Conservation (phyloP, 2,797 vertebrate species). For the Coregonus ussuriensis region DNA sequence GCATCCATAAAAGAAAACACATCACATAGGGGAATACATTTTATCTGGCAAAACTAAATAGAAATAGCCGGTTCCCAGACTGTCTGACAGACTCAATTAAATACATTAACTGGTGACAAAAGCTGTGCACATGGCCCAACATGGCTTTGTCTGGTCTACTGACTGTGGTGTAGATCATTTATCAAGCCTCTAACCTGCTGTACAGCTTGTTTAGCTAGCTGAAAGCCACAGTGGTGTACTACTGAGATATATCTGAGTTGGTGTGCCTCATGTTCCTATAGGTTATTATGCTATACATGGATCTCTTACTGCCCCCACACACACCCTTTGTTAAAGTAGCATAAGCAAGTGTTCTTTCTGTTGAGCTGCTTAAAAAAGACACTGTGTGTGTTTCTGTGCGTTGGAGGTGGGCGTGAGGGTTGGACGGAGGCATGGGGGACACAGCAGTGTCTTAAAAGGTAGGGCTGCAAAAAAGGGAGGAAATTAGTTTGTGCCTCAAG, state of each 20-base stretch:
- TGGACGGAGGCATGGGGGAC: constrained; percentile 15
- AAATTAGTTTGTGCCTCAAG: constrained; percentile 90
- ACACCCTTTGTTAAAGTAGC: constrained; percentile 68
- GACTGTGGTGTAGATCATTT: neutral
- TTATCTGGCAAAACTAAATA: neutral
- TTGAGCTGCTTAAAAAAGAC: constrained; percentile 72
- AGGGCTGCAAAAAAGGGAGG: constrained; percentile 71
- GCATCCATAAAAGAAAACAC: neutral
- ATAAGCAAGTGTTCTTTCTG: constrained; percentile 73
- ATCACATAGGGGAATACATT: neutral
- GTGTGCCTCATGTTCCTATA: constrained; percentile 50
- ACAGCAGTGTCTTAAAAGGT: neutral
- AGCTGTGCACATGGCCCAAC: neutral
- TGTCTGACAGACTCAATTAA: constrained; percentile 3
- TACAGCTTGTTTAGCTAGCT: neutral
- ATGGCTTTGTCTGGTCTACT: neutral
- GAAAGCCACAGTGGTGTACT: neutral
- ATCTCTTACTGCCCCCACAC: constrained; percentile 40
- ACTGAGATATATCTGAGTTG: constrained; percentile 1
- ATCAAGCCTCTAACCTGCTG: neutral
- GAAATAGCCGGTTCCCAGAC: neutral
- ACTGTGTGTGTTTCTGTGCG: constrained; percentile 39
- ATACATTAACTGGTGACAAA: constrained; percentile 1
- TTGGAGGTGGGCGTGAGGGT: constrained; percentile 12
- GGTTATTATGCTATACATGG: constrained; percentile 69